Conservation (phyloP, 1,140 invertebrate species). For the Brachionus paranguensis region DNA sequence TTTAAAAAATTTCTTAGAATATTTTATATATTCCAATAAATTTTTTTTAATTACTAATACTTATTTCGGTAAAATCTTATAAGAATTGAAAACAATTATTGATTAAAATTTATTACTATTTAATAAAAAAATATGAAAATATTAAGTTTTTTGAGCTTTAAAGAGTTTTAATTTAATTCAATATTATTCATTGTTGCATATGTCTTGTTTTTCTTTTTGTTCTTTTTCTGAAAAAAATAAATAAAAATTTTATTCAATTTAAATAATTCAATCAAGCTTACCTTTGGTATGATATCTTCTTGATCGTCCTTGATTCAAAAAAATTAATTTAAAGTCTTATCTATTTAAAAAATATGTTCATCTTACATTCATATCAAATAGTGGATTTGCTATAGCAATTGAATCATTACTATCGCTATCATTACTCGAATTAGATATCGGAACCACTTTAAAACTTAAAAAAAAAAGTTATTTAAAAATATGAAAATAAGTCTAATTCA, state of each 20-base stretch:
- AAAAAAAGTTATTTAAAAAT: background rate
- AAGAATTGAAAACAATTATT: background rate
- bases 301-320: background rate
- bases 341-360: background rate
- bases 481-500: background rate
- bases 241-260: background rate
- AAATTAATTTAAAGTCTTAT: background rate
- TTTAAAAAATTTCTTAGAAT: too few relatives aligned
- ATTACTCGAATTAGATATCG: background rate
- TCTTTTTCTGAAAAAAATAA: background rate
- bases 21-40: too few relatives aligned
- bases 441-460: background rate
- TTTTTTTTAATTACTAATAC: too few relatives aligned
- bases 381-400: slow-evolving; percentile 6
- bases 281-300: background rate
- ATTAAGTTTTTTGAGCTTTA: background rate
- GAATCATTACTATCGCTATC: background rate
- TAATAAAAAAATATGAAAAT: background rate
- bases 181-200: slow-evolving; percentile 11
- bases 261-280: background rate
- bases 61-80: too few relatives aligned
- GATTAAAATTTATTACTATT: background rate
- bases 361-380: slow-evolving; percentile 30
- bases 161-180: background rate
- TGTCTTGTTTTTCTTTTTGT: background rate